phyloP scores from a whole-genome alignment of 92 coral and sea anemone genomes.

The Palythoa heliodiscus region DNA sequence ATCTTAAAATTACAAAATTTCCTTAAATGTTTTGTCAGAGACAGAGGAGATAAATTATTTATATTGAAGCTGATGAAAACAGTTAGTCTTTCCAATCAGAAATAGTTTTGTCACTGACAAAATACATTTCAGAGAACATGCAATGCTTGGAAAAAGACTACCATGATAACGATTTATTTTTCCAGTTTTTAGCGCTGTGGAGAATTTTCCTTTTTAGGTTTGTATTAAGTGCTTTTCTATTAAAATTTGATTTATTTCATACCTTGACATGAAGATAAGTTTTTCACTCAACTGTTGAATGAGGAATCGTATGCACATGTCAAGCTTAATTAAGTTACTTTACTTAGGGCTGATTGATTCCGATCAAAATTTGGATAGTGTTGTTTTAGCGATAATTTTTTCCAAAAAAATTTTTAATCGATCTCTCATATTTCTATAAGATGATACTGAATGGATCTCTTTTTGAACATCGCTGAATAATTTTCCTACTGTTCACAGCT shows the following conservation, averaged over 20 bases:
- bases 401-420: neutral
- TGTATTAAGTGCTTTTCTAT: neutral
- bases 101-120: slow-evolving; percentile 2
- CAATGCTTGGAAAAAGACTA: neutral
- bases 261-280: neutral
- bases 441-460: neutral
- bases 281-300: neutral
- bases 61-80: slow-evolving; percentile 70
- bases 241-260: neutral
- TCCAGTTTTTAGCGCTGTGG: neutral
- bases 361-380: neutral
- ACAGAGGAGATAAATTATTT: slow-evolving; percentile 76
- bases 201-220: neutral
- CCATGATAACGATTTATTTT: neutral
- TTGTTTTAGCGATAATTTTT: slow-evolving; percentile 1
- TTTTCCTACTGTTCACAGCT: neutral
- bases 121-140: neutral
- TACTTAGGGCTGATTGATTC: neutral
- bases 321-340: slow-evolving; percentile 5
- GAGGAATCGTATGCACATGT: slow-evolving; percentile 1
- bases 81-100: slow-evolving; percentile 56
- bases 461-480: neutral
- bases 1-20: slow-evolving; percentile 22
- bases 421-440: neutral
- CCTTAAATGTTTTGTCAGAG: slow-evolving; percentile 43